phyloP scores from a whole-genome alignment of 2,797 vertebrate species.

The Lacerta viridis region DNA sequence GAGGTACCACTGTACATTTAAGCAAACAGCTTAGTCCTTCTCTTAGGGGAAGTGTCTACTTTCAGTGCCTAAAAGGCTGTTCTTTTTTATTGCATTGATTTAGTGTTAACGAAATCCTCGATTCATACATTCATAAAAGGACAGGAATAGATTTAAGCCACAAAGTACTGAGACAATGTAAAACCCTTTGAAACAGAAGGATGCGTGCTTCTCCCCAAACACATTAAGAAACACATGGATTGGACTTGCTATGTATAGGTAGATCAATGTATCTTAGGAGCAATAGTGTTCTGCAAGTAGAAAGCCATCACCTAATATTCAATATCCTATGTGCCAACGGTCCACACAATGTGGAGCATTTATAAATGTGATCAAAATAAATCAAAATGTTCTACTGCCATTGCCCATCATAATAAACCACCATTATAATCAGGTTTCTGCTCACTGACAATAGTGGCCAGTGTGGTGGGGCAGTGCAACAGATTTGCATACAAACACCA shows the following conservation, averaged over 20 bases:
- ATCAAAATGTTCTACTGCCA: not conserved
- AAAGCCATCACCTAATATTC: not conserved
- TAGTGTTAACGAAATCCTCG: not conserved
- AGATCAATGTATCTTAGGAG: not conserved
- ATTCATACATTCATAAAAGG: slow-evolving; percentile 1
- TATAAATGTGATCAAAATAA: not conserved
- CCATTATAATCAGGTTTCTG: not conserved
- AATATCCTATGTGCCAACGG: not conserved
- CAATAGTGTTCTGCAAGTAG: not conserved
- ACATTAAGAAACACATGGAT: not conserved
- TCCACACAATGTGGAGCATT: not conserved
- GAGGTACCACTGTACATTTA: not conserved
- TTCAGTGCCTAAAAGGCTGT: not conserved
- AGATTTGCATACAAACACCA: too few species aligned
- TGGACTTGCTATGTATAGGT: not conserved
- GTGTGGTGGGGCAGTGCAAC: too few species aligned
- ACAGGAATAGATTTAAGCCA: not conserved
- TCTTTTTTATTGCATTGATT: not conserved
- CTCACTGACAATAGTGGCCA: not conserved
- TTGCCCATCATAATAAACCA: not conserved
- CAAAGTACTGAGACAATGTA: slow-evolving; percentile 3
- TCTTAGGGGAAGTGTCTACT: too few species aligned
- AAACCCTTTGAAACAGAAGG: not conserved
- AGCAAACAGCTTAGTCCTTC: not conserved
- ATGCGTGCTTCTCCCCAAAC: not conserved